Evolutionary conservation across 2,888 invertebrate species (phyloP), one percentile per base, ranked within the genome.

Genomic region (Rhagonycha fulva): DNA sequence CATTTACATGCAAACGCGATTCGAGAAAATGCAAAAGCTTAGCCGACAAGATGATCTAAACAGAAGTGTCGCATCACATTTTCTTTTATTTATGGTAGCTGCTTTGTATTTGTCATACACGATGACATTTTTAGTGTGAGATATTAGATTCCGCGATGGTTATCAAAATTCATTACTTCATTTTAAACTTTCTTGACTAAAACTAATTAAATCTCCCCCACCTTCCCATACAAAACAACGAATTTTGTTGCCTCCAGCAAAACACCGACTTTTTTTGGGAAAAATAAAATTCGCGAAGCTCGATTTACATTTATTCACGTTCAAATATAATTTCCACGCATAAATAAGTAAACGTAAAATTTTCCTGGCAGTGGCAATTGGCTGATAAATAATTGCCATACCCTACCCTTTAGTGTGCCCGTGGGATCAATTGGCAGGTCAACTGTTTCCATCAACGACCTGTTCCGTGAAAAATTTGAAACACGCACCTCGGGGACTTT

Each of bases 1-100:
- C 87, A 90, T 90, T 90, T 89, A 88, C 88, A 90, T 90, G 89
- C 89, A 89, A 90, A 90, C 88, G 88, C 87, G 87, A 87, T 88
- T 87, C 86, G 87, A 87, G 88, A 88, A 88, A 88, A 89, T 88
- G 88, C 82, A 82, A 80, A 82, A 81, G 80, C 78, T 80, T 75
- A 75, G 70, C 75, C 81, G 80, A 82, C 81, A 82, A 81, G 82
- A 80, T 80, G 78, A 83, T 82, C 81, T 79, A 77, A 82, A 82
- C 84, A 84, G 84, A 84, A 84, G 84, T 83, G 83, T 84, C 84
- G 82, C 83, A 82, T 83, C 83, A 80, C 84, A 81, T 84, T 83
- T 80, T 80, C 79, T 82, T 82, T 84, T 84, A 85, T 85, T 85
- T 85, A 84, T 83, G 80, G 76, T 75, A 78, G 71, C 63, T 71